Conservation (phyloP, 2,888 invertebrate species). For the Argyra leucocephala region DNA sequence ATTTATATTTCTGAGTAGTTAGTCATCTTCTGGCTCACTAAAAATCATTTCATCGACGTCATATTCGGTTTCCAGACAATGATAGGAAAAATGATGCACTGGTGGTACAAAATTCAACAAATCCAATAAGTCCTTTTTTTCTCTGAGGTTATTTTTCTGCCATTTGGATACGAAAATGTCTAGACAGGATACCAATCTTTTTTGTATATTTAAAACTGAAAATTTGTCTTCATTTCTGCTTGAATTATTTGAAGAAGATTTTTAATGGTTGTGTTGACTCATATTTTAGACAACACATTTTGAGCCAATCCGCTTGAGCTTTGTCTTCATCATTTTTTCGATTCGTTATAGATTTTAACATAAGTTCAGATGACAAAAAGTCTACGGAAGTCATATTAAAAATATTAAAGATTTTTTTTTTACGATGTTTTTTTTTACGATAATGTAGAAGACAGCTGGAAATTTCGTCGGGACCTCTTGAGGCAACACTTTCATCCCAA, state of each 20-base stretch:
- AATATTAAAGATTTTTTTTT: slow-evolving; percentile 14
- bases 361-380: slow-evolving; percentile 10
- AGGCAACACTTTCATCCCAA: background rate
- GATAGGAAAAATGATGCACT: background rate
- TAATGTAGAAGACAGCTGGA: background rate
- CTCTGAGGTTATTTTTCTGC: background rate
- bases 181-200: background rate
- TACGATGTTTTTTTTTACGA: background rate
- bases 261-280: background rate
- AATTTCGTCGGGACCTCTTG: background rate
- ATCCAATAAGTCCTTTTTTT: background rate
- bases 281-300: background rate
- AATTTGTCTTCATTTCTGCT: background rate
- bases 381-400: slow-evolving; percentile 11
- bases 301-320: slow-evolving; percentile 15
- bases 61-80: too few relatives aligned
- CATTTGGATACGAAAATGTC: background rate
- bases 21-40: background rate
- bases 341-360: slow-evolving; percentile 11
- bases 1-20: too few relatives aligned
- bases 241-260: background rate
- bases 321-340: slow-evolving; percentile 14
- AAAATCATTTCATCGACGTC: background rate
- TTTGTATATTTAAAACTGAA: background rate
- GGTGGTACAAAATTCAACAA: background rate